Base-by-base conservation (phyloP, 2,888 invertebrate genomes). In the Ecdyonurus torrentis region DNA sequence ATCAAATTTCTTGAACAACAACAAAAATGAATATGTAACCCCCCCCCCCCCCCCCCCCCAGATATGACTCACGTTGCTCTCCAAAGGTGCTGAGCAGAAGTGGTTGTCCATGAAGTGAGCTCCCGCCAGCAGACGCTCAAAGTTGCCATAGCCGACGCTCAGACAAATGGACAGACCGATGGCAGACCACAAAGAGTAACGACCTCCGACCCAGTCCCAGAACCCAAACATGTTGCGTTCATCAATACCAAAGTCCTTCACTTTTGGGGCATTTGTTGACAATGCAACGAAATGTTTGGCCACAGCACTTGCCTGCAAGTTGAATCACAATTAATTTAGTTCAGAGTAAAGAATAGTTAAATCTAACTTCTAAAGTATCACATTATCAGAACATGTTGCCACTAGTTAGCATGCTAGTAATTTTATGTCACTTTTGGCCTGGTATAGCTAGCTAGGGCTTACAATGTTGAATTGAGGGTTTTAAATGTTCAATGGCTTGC, bases 181-280 rank as follows among this genome's bases (percentile, higher is more conserved):
- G 2, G 99, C 99, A 0, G 98, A 99, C 99, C 99, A 99, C 10
- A 99, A 79, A 0, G 98, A 99, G 72, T 83, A 93, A 72, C 99
- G 86, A 69, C 99, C 99, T 50, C 99, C 99, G 58, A 99, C 99
- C 97, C 98, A 99, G 78, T 99, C 99, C 98, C 99, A 99, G 77
- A 99, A 99, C 23, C 90, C 97, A 78, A 99, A 99, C 96, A 99
- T 98, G 74, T 99, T 99, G 68, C 86, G 86, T 67, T 91, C 84
- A 74, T 96, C 91, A 70, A 99, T 99, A 19, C 99, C 99, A 77
- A 99, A 99, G 50, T 89, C 94, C 23, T 87, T 89, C n/a, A 96
- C 98, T 75, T 96, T 94, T 67, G 85, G 81, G 23, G 79, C 85
- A 75, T 99, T 99, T 0, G 99, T 99, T 2, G 98, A 98, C 18